A percentile compares a stretch with the other conserved stretches of the same genome.
Evolutionary conservation across 2,797 vertebrate species (phyloP).

Genomic region (Gobionotothen gibberifrons): DNA sequence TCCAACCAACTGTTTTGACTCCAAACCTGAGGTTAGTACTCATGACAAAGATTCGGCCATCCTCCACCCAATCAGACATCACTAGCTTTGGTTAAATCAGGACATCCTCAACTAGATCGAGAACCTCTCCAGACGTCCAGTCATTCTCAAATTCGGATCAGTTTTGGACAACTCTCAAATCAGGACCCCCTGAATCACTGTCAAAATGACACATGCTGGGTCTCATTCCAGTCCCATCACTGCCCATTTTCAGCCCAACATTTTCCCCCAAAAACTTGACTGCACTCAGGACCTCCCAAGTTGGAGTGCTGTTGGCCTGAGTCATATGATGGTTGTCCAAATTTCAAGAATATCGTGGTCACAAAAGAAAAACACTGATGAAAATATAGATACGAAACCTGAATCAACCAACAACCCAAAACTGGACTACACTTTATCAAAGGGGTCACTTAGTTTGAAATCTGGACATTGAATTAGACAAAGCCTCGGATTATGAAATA

Average conservation of each 20-base stretch:
- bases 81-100: slow-evolving; percentile 5
- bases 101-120: background rate
- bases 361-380: background rate
- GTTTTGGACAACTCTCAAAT: background rate
- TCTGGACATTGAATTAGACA: slow-evolving; percentile 9
- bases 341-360: background rate
- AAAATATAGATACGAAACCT: background rate
- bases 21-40: slow-evolving; percentile 1
- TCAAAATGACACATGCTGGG: background rate
- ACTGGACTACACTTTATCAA: background rate
- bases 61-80: background rate
- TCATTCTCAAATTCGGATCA: background rate
- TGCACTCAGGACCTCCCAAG: background rate
- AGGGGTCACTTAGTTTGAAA: background rate
- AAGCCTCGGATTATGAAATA: background rate
- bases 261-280: background rate
- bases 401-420: background rate
- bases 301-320: background rate
- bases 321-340: background rate
- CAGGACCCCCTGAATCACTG: background rate
- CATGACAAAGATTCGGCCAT: background rate
- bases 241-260: background rate
- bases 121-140: background rate
- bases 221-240: background rate
- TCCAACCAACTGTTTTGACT: background rate